A percentile compares a stretch with the other conserved stretches of the same genome.
Conservation (phyloP, 2,888 invertebrate genomes). For the Plutella xylostella region DNA sequence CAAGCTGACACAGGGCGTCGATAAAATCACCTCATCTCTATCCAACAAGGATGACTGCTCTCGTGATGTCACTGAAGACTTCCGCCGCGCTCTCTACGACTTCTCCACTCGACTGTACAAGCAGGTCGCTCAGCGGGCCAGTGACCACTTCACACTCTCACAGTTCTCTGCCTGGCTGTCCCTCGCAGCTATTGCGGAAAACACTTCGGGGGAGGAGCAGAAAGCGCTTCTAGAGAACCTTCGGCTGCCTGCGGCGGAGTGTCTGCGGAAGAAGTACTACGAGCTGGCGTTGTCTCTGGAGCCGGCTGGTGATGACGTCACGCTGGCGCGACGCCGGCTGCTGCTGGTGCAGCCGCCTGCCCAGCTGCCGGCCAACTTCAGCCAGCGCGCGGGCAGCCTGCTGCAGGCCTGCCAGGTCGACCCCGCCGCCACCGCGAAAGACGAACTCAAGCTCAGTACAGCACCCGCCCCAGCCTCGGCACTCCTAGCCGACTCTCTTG, state of each 20-base stretch:
- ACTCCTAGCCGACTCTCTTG: slow-evolving; percentile 22
- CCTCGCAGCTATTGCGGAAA: slow-evolving; percentile 20
- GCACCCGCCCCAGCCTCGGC: slow-evolving; percentile 17
- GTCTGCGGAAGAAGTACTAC: slow-evolving; percentile 23
- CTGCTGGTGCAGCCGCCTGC: slow-evolving; percentile 20
- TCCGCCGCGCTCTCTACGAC: slow-evolving; percentile 9
- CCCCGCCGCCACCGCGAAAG: slow-evolving; percentile 9
- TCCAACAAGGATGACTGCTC: no score
- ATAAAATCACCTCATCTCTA: no score
- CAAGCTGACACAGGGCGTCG: no score
- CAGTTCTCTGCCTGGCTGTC: slow-evolving; percentile 26
- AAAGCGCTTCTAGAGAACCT: slow-evolving; percentile 11
- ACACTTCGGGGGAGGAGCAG: background rate
- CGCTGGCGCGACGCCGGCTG: slow-evolving; percentile 16
- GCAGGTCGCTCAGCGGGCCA: slow-evolving; percentile 9
- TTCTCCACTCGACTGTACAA: slow-evolving; percentile 16
- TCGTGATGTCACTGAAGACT: slow-evolving; percentile 10
- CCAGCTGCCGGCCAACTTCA: slow-evolving; percentile 20
- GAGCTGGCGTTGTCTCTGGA: slow-evolving; percentile 22
- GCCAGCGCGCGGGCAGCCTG: slow-evolving; percentile 6
- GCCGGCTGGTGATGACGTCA: slow-evolving; percentile 20
- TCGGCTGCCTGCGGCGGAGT: slow-evolving; percentile 14
- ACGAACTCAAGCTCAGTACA: slow-evolving; percentile 14
- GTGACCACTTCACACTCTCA: slow-evolving; percentile 24
- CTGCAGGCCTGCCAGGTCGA: slow-evolving; percentile 17